phyloP scores from a whole-genome alignment of 2,888 invertebrate genomes.

The Yponomeuta cagnagella region DNA sequence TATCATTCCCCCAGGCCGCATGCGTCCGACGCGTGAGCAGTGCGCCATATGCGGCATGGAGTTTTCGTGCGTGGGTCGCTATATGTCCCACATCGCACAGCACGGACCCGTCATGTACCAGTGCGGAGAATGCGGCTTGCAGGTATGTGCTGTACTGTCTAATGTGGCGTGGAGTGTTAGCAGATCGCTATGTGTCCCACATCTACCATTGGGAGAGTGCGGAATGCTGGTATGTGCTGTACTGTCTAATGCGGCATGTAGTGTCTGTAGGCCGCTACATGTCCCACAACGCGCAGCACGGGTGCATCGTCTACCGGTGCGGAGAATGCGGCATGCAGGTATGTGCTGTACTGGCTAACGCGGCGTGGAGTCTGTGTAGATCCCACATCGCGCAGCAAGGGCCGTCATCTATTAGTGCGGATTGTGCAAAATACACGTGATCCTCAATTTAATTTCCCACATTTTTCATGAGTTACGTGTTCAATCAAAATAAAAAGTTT shows the following conservation, averaged over 20 bases:
- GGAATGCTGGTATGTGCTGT: conserved; percentile 22
- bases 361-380: too few species aligned
- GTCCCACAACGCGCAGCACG: conserved; percentile 78
- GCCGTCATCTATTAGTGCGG: too few species aligned
- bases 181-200: conserved; percentile 73
- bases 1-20: conserved; percentile 37
- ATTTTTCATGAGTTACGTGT: too few species aligned
- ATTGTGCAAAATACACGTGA: too few species aligned
- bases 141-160: neutral
- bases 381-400: too few species aligned
- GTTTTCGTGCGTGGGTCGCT: conserved; percentile 62
- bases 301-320: conserved; percentile 78
- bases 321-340: conserved; percentile 49
- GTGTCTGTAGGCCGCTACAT: conserved; percentile 64
- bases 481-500: too few species aligned
- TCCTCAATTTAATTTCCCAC: too few species aligned
- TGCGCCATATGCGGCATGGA: conserved; percentile 68
- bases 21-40: conserved; percentile 46
- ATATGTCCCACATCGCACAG: conserved; percentile 74
- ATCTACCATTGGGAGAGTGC: conserved; percentile 77
- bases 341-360: neutral
- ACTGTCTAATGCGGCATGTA: conserved; percentile 31
- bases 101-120: conserved; percentile 79
- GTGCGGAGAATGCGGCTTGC: conserved; percentile 69
- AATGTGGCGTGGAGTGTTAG: conserved; percentile 42